phyloP scores from a whole-genome alignment of 2,888 invertebrate genomes.

The Orgyia antiqua region DNA sequence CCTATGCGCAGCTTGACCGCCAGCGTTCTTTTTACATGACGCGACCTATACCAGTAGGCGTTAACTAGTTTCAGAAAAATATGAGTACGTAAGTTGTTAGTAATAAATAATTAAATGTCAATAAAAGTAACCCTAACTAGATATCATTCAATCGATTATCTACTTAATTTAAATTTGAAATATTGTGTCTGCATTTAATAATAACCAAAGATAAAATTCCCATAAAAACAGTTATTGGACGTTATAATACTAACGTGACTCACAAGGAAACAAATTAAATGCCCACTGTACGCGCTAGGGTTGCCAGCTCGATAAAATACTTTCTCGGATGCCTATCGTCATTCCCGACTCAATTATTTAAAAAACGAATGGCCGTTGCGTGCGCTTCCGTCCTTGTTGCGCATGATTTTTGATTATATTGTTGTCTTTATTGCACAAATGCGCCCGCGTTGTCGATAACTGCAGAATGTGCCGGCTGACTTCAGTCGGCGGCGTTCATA shows the following conservation, averaged over 20 bases:
- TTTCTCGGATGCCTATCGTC: constrained; percentile 69
- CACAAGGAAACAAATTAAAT: constrained; percentile 64
- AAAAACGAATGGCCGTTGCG: constrained; percentile 64
- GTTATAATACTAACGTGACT: constrained; percentile 47
- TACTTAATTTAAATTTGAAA: constrained; percentile 15
- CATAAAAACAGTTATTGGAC: constrained; percentile 37
- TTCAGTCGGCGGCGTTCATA: constrained; percentile 73
- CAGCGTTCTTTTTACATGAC: too few species aligned
- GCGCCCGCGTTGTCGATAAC: constrained; percentile 69
- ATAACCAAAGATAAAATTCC: constrained; percentile 31
- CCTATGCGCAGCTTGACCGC: too few species aligned
- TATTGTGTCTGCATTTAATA: constrained; percentile 21
- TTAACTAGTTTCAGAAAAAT: too few species aligned
- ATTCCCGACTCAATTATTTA: constrained; percentile 74
- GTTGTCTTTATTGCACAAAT: constrained; percentile 46
- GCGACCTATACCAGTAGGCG: too few species aligned
- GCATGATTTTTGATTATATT: constrained; percentile 41
- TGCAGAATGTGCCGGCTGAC: constrained; percentile 73
- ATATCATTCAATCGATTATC: neutral
- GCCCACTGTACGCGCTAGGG: constrained; percentile 61
- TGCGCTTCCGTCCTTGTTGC: constrained; percentile 49
- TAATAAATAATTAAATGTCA: neutral
- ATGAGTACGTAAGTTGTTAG: too few species aligned
- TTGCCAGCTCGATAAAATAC: constrained; percentile 67
- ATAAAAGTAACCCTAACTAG: neutral